Base-by-base conservation (phyloP, 2,797 vertebrate genomes). In the Protosalanx chinensis region DNA sequence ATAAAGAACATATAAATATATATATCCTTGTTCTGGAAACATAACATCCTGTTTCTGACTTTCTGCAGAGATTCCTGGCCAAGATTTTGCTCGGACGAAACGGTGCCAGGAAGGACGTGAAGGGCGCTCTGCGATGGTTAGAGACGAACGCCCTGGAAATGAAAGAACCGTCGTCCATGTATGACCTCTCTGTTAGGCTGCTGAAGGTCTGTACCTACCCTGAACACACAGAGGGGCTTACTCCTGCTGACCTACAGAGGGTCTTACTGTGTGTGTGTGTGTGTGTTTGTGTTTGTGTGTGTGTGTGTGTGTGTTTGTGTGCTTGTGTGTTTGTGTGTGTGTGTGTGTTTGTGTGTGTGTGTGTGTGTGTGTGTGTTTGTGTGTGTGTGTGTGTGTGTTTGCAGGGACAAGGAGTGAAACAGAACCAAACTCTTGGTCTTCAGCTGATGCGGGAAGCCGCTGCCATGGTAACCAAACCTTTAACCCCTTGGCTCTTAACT, bases 371-470 rank as follows among this genome's bases (percentile, higher is more conserved):
- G n/a, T 30, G 32, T 32, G 41, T 58, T 76, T 85, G 53, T 83
- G 82, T 80, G 85, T 79, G 77, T 74, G n/a, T n/a, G n/a, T n/a
- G n/a, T n/a, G n/a, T n/a, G n/a, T n/a, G n/a, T n/a, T n/a, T n/a
- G 61, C 80, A 98, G 97, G 97, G 97, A 75, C 92, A 92, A 65
- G 94, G 94, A 80, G 93, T 95, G 41, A 94, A 93, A 89, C 95
- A 89, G 88, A 96, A 98, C 83, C 86, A 77, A 80, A 94, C 90
- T 67, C 89, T 91, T 49, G 96, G 94, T 72, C 86, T 96, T 68
- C 86, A 90, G 80, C 87, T 98, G 75, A 91, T 98, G 92, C 87
- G 93, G 87, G 96, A 96, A 89, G 95, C 97, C 33, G 95, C 95
- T 63, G 92, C 90, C 59, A 96, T 95, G 95, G 96, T 97, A 88